phyloP scores from a whole-genome alignment of 1,140 invertebrate species.

The Copidosoma floridanum region DNA sequence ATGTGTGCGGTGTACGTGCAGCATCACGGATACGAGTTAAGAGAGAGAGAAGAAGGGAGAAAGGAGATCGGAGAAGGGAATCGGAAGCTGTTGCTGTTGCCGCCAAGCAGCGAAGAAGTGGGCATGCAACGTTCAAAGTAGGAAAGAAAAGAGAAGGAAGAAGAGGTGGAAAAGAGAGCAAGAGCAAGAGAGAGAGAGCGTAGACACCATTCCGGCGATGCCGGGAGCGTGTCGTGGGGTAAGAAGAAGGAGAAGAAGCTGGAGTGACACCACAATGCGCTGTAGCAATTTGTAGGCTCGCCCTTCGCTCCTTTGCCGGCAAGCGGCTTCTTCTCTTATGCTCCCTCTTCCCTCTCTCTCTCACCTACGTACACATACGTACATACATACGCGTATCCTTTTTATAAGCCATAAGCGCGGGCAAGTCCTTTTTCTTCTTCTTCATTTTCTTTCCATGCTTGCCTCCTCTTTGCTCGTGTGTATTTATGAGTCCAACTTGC shows the following conservation, averaged over 20 bases:
- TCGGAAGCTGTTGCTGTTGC: not conserved
- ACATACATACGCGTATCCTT: too few relatives aligned
- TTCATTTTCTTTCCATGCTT: too few relatives aligned
- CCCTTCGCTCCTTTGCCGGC: slow-evolving; percentile 42
- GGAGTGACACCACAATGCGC: slow-evolving; percentile 58
- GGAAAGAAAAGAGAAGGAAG: not conserved
- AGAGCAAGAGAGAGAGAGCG: slow-evolving; percentile 11
- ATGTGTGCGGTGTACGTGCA: not conserved
- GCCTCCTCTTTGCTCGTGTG: too few relatives aligned
- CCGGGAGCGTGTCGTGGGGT: slow-evolving; percentile 54
- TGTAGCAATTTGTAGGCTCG: slow-evolving; percentile 59
- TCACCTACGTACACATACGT: too few relatives aligned
- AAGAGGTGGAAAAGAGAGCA: not conserved
- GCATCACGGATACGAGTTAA: too few relatives aligned
- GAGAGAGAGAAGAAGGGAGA: slow-evolving; percentile 14
- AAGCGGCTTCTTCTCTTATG: too few relatives aligned
- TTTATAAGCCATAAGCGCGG: too few relatives aligned
- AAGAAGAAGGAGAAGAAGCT: too few relatives aligned
- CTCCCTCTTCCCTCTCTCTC: slow-evolving; percentile 1
- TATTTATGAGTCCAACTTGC: too few relatives aligned
- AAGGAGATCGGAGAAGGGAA: slow-evolving; percentile 24
- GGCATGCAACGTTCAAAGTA: too few relatives aligned
- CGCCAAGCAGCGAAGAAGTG: not conserved
- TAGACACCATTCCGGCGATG: slow-evolving; percentile 57
- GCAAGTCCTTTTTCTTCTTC: too few relatives aligned